A percentile compares a stretch with the other conserved stretches of the same genome.
These are phyloP conservation scores for Etheostoma perlongum DNA, from an alignment of 2,797 vertebrate species.

Conservation along the genomic window DNA sequence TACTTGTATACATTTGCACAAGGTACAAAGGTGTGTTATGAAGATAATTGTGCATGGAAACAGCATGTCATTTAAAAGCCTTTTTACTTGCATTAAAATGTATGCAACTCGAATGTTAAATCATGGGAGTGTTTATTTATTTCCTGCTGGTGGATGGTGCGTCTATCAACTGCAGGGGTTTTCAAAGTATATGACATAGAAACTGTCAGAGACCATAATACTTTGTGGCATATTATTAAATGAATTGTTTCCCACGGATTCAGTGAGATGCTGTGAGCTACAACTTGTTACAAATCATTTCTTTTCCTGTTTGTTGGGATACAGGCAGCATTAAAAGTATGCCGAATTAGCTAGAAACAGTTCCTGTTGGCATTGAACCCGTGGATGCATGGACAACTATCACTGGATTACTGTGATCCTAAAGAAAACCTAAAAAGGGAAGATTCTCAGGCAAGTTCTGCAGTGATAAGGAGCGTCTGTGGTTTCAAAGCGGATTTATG, in stretches of 20 bases:
- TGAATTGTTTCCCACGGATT: no score
- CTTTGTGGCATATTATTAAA: neutral
- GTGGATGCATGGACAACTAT: accelerated
- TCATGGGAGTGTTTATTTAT: neutral
- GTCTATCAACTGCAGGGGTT: neutral
- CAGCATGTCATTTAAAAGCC: neutral
- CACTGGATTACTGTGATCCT: neutral
- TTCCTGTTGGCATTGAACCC: neutral
- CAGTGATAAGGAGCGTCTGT: accelerated
- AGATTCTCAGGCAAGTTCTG: neutral
- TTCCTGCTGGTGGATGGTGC: neutral
- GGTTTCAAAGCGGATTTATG: neutral
- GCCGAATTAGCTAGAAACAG: neutral
- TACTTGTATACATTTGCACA: neutral
- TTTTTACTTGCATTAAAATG: constrained; percentile 20
- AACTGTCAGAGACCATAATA: constrained; percentile 5
- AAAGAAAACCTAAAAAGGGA: neutral
- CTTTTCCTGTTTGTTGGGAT: neutral
- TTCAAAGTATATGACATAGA: no score
- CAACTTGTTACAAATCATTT: accelerated
- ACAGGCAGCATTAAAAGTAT: neutral
- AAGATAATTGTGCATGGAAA: neutral
- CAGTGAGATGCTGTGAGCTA: accelerated
- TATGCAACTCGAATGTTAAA: neutral
- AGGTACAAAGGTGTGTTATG: accelerated